Evolutionary conservation across 37 sponge, comb jelly and placozoan genomes (phyloP), one percentile per base, ranked within the genome.

Genomic region (Halisarca cf. caerulea): DNA sequence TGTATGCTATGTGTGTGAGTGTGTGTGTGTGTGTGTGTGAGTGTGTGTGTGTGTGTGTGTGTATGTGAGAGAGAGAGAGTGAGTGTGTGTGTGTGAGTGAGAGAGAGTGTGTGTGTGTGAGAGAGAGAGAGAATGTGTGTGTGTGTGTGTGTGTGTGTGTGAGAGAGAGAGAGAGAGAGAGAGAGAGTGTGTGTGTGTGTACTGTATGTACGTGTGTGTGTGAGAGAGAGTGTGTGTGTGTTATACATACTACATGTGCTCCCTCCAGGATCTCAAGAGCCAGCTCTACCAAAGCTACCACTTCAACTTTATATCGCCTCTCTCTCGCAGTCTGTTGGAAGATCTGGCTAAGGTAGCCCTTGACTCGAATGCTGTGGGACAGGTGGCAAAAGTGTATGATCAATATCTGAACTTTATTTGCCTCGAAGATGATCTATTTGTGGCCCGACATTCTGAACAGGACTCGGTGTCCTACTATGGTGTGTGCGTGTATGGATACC

Each of bases 391-490:
- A 83, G 90, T 98, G 42, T 92, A 83, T 86, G 99, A 98, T 44
- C 99, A 98, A 85, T 98, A 94, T 78, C 87, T 96, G 24, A 94
- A 94, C 78, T 98, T 98, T 59, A 88, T 96, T 21, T 88, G 91
- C 36, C 75, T 98, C 21, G 99, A 98, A 75, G 93, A 96, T 2
- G 95, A 98, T 79, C 43, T 98, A 54, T 98, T 98, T 81, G 71
- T 96, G 5, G 47, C 85, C 8, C 73, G 93, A 40, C 85, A 94
- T 34, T 89, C 92, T 0, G 89, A 92, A 42, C 80, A 78, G 17
- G 82, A 82, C 21, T 82, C 70, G 0, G 24, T 96, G 2, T 94
- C 95, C 20, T 98, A 98, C 64, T 88, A 92, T 85, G 96, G 97
- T 96, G n/a, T 18, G 83, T 25, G 28, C 11, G 15, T 82, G 43